Evolutionary conservation across 1,140 invertebrate species (phyloP), one percentile per base, ranked within the genome.

Genomic region (Brachionus manjavacas): DNA sequence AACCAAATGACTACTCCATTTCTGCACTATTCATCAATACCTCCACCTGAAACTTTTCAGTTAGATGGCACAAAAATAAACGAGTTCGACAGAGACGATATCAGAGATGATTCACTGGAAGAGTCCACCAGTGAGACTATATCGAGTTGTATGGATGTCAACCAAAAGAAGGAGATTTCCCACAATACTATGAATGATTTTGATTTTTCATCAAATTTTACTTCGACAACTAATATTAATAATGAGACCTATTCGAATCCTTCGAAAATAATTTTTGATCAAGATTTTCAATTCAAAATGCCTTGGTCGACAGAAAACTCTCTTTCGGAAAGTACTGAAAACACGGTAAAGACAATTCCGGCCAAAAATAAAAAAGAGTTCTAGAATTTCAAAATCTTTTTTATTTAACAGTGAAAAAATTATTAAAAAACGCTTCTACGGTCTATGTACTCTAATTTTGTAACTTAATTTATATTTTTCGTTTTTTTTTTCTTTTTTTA

Each of bases 1-100:
- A 76, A 76, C n/a, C 41, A 76, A 76, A 76, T 76, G 72, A 46
- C 31, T 49, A 76, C 72, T 12, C 72, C 72, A 49, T 76, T 76
- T 76, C 49, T 76, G 25, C 72, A 76, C 25, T 76, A 76, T 49
- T 49, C 72, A 25, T 76, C 72, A 14, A 76, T 76, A 4, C 72
- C 72, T 35, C 72, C 72, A 14, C 72, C 72, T 11, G 20, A 23
- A 25, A 76, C 72, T 49, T 76, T 76, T 76, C 72, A 52, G 28
- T 2, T 25, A 12, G 12, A 0, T 49, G 20, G 52, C 4, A 20
- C 8, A 14, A 74, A 20, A 4, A 20, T 7, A 14, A 70, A n/a
- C 8, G 28, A 70, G 16, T 74, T 41, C 9, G 70, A 74, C 25
- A 31, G 41, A 49, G 20, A 25, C 12, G 49, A 76, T 12, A 76